Evolutionary conservation across 2,888 invertebrate genomes (phyloP).

Genomic region (Scaptomyza parva): DNA sequence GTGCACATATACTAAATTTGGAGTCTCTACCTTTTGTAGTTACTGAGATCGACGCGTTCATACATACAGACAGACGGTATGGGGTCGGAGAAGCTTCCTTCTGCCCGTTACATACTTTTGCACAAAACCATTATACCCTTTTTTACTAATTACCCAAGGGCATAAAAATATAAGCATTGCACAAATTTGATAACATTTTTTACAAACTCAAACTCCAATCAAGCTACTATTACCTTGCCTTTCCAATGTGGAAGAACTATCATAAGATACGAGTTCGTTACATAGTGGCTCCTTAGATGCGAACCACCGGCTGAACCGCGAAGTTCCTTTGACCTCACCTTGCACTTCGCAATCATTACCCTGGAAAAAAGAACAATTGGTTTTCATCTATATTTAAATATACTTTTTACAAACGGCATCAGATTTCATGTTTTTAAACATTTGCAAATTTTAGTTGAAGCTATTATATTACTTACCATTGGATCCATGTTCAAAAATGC

Average conservation of each 20-base stretch:
- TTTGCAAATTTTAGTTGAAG: background rate
- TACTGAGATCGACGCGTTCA: too few relatives aligned
- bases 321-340: constrained; percentile 86
- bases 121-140: too few relatives aligned
- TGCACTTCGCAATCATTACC: constrained; percentile 45
- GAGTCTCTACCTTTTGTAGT: too few relatives aligned
- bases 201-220: background rate
- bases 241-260: constrained; percentile 35
- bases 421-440: background rate
- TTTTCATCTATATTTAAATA: background rate
- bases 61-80: too few relatives aligned
- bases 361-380: constrained; percentile 27
- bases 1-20: too few relatives aligned
- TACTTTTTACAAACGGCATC: background rate
- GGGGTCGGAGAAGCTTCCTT: too few relatives aligned
- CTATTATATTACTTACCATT: constrained; percentile 86
- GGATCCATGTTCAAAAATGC: constrained; percentile 93
- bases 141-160: too few relatives aligned
- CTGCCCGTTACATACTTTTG: too few relatives aligned
- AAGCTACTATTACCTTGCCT: constrained; percentile 36
- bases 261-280: constrained; percentile 21
- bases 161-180: too few relatives aligned
- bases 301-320: constrained; percentile 93
- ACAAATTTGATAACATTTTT: too few relatives aligned
- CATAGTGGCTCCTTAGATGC: constrained; percentile 74